Evolutionary conservation across 1,140 invertebrate genomes (phyloP).

Genomic region (Drosophila arawakana): DNA sequence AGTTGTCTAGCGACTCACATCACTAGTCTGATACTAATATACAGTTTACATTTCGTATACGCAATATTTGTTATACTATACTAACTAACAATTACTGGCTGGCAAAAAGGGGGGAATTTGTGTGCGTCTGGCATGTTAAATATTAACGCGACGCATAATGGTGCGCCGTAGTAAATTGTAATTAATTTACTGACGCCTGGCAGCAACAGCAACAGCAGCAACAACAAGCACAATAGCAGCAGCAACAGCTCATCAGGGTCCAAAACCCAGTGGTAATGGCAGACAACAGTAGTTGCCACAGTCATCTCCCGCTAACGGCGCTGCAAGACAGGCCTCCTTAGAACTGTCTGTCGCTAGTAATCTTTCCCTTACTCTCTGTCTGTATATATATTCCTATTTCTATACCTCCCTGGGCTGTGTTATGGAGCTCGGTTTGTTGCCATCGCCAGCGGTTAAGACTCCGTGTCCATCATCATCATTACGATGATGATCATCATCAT

Average conservation of each 20-base stretch:
- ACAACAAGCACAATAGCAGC: constrained; percentile 31
- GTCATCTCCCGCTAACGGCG: background rate
- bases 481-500: background rate
- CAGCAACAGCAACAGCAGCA: constrained; percentile 16
- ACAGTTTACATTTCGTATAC: background rate
- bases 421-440: background rate
- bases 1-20: background rate
- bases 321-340: constrained; percentile 24
- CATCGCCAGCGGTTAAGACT: background rate
- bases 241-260: constrained; percentile 31
- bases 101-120: constrained; percentile 22
- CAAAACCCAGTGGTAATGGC: constrained; percentile 8
- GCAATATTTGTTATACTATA: constrained; percentile 27
- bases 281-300: constrained; percentile 27
- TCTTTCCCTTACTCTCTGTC: background rate
- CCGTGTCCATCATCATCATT: constrained; percentile 37
- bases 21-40: background rate
- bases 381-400: constrained; percentile 3
- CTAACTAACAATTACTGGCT: constrained; percentile 53
- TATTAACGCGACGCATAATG: constrained; percentile 54
- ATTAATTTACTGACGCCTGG: constrained; percentile 68
- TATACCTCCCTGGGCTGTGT: constrained; percentile 1
- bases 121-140: constrained; percentile 69
- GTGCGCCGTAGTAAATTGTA: constrained; percentile 66
- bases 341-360: constrained; percentile 4